A percentile compares a stretch with the other conserved stretches of the same genome.
Conservation (phyloP, 30 jellyfish, hydroid and myxozoan genomes). For the Cassiopea andromeda region DNA sequence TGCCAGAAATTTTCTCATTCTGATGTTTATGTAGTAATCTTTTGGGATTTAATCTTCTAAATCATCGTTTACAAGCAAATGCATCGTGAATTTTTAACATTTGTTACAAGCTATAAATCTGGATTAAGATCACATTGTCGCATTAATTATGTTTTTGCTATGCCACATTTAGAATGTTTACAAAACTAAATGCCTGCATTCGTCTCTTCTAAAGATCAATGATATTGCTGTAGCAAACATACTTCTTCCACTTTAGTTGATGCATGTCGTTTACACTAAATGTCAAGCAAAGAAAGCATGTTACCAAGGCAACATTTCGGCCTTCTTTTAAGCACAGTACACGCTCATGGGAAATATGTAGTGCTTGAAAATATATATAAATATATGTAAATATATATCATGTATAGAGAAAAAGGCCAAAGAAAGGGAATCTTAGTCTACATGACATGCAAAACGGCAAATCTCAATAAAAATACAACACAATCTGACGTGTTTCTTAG, state of each 20-base stretch:
- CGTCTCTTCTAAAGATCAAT: neutral
- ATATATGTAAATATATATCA: too few relatives aligned
- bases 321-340: too few relatives aligned
- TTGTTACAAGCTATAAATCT: slow-evolving; percentile 20
- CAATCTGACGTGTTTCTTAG: too few relatives aligned
- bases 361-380: too few relatives aligned
- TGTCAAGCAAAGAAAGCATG: neutral
- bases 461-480: too few relatives aligned
- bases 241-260: neutral
- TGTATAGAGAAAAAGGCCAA: too few relatives aligned
- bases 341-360: too few relatives aligned
- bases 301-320: too few relatives aligned
- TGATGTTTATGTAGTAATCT: neutral
- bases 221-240: neutral
- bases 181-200: neutral
- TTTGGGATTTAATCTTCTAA: neutral
- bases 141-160: neutral
- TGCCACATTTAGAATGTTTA: neutral
- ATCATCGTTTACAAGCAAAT: slow-evolving; percentile 20
- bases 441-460: too few relatives aligned
- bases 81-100: slow-evolving; percentile 1
- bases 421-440: too few relatives aligned
- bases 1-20: slow-evolving; percentile 21
- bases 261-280: neutral
- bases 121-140: neutral